A percentile compares a stretch with the other conserved stretches of the same genome.
Evolutionary conservation across 2,113 vertebrate genomes (phyloP).

Genomic region (Aythya baeri): DNA sequence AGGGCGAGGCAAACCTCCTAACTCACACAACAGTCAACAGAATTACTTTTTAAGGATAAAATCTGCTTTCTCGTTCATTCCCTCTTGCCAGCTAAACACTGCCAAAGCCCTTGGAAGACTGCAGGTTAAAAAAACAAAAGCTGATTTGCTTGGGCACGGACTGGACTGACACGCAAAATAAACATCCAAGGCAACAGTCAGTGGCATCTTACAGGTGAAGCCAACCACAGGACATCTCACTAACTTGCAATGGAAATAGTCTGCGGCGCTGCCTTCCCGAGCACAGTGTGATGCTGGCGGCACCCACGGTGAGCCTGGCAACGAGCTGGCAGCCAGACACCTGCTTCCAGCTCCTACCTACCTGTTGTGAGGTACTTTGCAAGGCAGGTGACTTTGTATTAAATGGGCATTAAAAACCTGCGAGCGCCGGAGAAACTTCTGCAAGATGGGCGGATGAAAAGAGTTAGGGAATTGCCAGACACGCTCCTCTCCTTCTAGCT

Average conservation of each 20-base stretch:
- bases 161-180: not conserved
- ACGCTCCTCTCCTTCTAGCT: not conserved
- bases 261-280: rapidly evolving
- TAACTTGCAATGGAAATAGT: not conserved
- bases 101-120: not conserved
- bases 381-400: not conserved
- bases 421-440: not conserved
- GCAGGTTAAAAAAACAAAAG: not conserved
- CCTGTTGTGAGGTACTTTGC: not conserved
- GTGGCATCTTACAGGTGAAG: not conserved
- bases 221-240: not conserved
- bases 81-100: not conserved
- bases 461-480: slow-evolving; percentile 37
- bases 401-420: not conserved
- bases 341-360: not conserved
- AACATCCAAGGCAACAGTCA: not conserved
- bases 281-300: not conserved
- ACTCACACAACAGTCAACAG: not conserved
- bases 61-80: not conserved
- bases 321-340: not conserved
- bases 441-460: not conserved
- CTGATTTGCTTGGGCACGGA: not conserved
- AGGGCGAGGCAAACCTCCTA: not conserved
- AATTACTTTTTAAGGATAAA: not conserved
- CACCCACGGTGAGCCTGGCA: not conserved